Evolutionary conservation across 1,140 invertebrate genomes (phyloP).

Genomic region (Gonatopus flavifemur): DNA sequence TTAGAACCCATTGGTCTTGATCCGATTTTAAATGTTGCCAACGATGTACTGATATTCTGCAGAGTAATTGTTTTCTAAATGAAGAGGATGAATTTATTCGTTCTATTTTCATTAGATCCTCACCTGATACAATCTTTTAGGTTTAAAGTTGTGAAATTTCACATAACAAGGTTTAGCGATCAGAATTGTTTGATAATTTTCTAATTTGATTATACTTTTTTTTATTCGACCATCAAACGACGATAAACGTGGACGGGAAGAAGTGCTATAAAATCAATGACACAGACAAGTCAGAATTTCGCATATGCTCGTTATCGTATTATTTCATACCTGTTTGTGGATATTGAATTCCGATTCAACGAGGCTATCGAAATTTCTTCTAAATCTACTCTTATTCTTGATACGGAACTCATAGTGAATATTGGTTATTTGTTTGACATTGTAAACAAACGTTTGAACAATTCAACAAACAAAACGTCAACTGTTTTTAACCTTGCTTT

Average conservation of each 20-base stretch:
- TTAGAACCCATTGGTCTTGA: conserved; percentile 20
- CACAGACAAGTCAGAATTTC: neutral
- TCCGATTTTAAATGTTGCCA: conserved; percentile 35
- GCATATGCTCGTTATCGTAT: neutral
- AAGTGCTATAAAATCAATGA: neutral
- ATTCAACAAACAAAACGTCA: too few species aligned
- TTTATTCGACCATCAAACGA: neutral
- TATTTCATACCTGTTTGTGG: neutral
- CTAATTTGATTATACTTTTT: conserved; percentile 17
- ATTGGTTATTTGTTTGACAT: too few species aligned
- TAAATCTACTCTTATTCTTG: neutral
- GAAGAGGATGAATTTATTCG: neutral
- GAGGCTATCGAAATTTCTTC: neutral
- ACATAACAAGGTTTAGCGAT: conserved; percentile 28
- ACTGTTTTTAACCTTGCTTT: too few species aligned
- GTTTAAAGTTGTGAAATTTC: conserved; percentile 39
- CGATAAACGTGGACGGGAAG: too few species aligned
- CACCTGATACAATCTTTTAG: conserved; percentile 32
- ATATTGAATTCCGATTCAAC: neutral
- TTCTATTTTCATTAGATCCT: neutral
- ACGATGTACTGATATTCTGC: conserved; percentile 29
- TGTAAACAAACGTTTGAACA: too few species aligned
- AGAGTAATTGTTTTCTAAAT: conserved; percentile 37
- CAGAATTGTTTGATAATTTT: conserved; percentile 17
- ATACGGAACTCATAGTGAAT: too few species aligned